phyloP scores from a whole-genome alignment of 35 echinoderm and acorn worm species.

The Lytechinus pictus region DNA sequence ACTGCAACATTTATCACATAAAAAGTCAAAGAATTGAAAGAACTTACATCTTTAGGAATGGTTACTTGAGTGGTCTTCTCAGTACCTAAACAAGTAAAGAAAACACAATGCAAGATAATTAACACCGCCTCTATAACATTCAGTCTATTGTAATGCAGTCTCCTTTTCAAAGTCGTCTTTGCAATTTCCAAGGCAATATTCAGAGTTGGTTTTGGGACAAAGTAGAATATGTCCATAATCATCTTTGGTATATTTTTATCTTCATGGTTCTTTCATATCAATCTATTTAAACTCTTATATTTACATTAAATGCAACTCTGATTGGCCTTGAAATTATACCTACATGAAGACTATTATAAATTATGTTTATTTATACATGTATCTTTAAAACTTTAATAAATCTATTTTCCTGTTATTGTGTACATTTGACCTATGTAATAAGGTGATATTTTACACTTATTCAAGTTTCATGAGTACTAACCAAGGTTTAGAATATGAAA shows the following conservation, averaged over 20 bases:
- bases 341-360: too few relatives aligned
- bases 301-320: too few relatives aligned
- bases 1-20: not conserved
- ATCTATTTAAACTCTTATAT: too few relatives aligned
- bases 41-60: slow-evolving; percentile 81
- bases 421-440: too few relatives aligned
- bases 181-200: not conserved
- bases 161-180: not conserved
- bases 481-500: too few relatives aligned
- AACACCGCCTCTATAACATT: too few relatives aligned
- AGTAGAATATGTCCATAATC: not conserved
- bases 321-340: too few relatives aligned
- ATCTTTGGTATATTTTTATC: not conserved
- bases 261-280: not conserved
- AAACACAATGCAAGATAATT: not conserved
- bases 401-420: too few relatives aligned
- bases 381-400: too few relatives aligned
- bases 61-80: slow-evolving; percentile 74
- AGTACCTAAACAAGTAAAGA: not conserved
- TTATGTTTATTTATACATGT: too few relatives aligned
- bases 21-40: not conserved
- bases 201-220: not conserved
- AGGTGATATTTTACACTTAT: too few relatives aligned
- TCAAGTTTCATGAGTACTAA: too few relatives aligned
- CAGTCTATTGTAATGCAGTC: not conserved